phyloP scores from a whole-genome alignment of 2,888 invertebrate genomes.

The Caenorhabditis auriculariae region DNA sequence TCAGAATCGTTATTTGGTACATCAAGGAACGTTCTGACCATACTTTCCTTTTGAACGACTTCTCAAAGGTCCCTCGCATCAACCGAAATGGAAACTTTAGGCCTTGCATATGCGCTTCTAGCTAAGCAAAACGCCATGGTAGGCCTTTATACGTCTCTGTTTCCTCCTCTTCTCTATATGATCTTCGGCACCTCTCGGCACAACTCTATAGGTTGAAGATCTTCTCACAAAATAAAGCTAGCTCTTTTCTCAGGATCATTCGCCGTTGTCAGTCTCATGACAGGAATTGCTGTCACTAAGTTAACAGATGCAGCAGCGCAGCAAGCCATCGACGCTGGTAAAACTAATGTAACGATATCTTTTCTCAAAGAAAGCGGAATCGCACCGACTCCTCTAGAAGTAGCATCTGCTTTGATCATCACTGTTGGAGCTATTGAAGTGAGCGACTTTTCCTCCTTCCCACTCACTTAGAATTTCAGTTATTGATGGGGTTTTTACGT shows the following conservation, averaged over 20 bases:
- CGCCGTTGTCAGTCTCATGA: constrained; percentile 85
- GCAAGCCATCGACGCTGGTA: neutral
- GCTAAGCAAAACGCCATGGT: constrained; percentile 67
- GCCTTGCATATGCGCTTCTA: constrained; percentile 68
- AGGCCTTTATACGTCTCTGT: constrained; percentile 82
- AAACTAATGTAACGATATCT: constrained; percentile 5
- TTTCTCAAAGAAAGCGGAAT: constrained; percentile 1
- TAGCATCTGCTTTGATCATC: constrained; percentile 78
- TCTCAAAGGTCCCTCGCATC: too few species aligned
- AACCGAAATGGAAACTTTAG: too few species aligned
- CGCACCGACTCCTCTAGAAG: constrained; percentile 69
- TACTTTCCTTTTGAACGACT: too few species aligned
- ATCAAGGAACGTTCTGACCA: too few species aligned
- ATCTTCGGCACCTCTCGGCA: constrained; percentile 85
- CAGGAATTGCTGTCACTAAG: constrained; percentile 44
- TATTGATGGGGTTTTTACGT: constrained; percentile 77
- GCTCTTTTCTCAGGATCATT: constrained; percentile 66
- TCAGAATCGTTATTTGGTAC: too few species aligned
- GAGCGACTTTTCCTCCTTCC: constrained; percentile 25
- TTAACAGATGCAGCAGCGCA: constrained; percentile 3
- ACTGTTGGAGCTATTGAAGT: constrained; percentile 78
- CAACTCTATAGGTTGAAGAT: constrained; percentile 69
- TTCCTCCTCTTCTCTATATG: constrained; percentile 83
- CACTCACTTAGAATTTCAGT: constrained; percentile 66
- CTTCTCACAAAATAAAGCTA: neutral